Conservation (phyloP, 1,140 invertebrate genomes). For the Drosophila nikananu region DNA sequence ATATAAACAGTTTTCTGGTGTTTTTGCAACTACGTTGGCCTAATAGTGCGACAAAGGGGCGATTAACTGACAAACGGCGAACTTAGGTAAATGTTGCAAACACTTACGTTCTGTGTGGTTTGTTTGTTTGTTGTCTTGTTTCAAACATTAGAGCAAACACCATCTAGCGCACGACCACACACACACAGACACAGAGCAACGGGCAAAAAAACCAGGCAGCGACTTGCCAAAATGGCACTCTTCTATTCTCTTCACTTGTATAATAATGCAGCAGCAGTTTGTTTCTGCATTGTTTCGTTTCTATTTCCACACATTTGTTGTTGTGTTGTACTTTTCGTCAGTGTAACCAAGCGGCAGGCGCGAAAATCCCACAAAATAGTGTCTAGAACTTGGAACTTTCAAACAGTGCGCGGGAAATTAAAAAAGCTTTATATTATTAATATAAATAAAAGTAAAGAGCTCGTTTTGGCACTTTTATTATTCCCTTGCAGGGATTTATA, state of each 20-base stretch:
- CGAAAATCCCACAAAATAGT: not conserved
- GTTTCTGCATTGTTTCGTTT: slow-evolving; percentile 43
- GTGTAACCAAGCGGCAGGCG: not conserved
- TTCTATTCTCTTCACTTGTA: slow-evolving; percentile 39
- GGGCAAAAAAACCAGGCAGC: slow-evolving; percentile 31
- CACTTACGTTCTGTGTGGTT: slow-evolving; percentile 39
- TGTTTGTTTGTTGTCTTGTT: slow-evolving; percentile 23
- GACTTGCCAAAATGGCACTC: slow-evolving; percentile 37
- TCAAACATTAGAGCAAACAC: slow-evolving; percentile 16
- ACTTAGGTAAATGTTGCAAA: slow-evolving; percentile 25
- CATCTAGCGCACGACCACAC: slow-evolving; percentile 10
- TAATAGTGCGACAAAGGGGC: slow-evolving; percentile 10
- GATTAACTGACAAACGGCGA: slow-evolving; percentile 18
- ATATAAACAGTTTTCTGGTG: slow-evolving; percentile 26
- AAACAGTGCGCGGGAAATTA: not conserved
- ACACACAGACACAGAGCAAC: slow-evolving; percentile 15
- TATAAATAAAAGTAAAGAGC: not conserved
- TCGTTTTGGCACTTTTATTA: not conserved
- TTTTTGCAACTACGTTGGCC: slow-evolving; percentile 38
- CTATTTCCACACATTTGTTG: slow-evolving; percentile 43
- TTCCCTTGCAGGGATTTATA: no score
- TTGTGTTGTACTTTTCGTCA: slow-evolving; percentile 22
- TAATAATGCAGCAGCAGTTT: slow-evolving; percentile 33
- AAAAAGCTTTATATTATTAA: not conserved
- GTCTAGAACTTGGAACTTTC: not conserved